Conservation (phyloP, 2,888 invertebrate genomes). For the Malacosoma neustria region DNA sequence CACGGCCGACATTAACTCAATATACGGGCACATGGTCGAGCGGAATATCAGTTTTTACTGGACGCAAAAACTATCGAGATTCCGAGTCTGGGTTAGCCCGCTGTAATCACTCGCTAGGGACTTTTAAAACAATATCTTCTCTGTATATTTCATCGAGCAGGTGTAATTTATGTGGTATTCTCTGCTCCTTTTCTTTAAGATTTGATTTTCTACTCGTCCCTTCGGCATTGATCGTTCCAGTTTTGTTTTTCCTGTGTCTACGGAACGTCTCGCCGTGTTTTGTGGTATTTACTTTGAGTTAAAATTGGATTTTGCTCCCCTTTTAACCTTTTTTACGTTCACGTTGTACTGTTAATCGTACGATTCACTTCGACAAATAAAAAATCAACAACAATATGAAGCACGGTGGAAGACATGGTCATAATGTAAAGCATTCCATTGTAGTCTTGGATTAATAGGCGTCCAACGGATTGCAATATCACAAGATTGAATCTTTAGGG, state of each 20-base stretch:
- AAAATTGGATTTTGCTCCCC: slow-evolving; percentile 52
- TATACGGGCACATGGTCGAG: slow-evolving; percentile 63
- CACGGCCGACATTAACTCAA: slow-evolving; percentile 70
- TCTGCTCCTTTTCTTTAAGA: slow-evolving; percentile 37
- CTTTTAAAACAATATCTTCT: slow-evolving; percentile 66
- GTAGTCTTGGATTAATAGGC: slow-evolving; percentile 55
- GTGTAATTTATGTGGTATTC: slow-evolving; percentile 60
- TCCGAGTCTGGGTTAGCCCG: slow-evolving; percentile 56
- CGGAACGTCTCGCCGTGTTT: slow-evolving; percentile 49
- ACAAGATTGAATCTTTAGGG: slow-evolving; percentile 56
- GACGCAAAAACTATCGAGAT: slow-evolving; percentile 72
- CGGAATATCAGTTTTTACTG: slow-evolving; percentile 69
- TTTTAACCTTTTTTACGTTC: slow-evolving; percentile 36
- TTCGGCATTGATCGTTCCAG: slow-evolving; percentile 46
- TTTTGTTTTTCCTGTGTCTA: slow-evolving; percentile 70
- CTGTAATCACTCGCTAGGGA: slow-evolving; percentile 59
- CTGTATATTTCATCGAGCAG: slow-evolving; percentile 62
- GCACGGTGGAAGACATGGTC: slow-evolving; percentile 48
- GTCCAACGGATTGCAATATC: slow-evolving; percentile 50
- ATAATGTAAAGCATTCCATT: slow-evolving; percentile 39
- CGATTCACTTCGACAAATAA: slow-evolving; percentile 33
- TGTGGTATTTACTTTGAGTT: slow-evolving; percentile 57
- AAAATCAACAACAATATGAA: slow-evolving; percentile 51
- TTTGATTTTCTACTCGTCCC: slow-evolving; percentile 50
- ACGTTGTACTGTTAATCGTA: slow-evolving; percentile 37